Base-by-base conservation (phyloP, 2,888 invertebrate species). In the Drosophila paracracens region DNA sequence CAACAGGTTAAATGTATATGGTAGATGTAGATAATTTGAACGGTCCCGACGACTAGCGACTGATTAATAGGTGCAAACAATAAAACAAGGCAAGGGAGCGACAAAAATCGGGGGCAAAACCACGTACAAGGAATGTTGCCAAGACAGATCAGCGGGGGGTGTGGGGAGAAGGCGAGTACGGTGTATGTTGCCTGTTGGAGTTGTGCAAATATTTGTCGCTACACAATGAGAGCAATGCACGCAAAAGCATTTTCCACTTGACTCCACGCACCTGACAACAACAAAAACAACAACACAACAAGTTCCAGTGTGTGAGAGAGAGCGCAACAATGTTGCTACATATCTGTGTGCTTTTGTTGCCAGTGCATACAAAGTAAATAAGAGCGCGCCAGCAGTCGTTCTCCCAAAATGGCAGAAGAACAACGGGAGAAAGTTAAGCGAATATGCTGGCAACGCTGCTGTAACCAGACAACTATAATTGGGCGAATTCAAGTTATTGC, bases 171-270 rank as follows among this genome's bases (percentile, higher is more conserved):
- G 51, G 29, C 0, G n/a, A 4, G 27, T 1, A 4, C 25, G 8
- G n/a, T 13, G 3, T 21, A 33, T 35, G 46, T 48, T 35, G 63
- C 43, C 58, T 62, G 69, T 50, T 52, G 66, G 53, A 62, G 77
- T 68, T 83, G 84, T 66, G 83, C 78, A 84, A 84, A 91, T 86
- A 86, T 89, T 88, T 86, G 83, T 80, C 76, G 77, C 74, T 69
- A 56, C 36, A 38, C 72, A 91, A 89, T 90, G 90, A 85, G 90
- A 87, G 86, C 86, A 87, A 91, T 78, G 86, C 74, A 88, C 91
- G 81, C 86, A 73, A 73, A 77, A 80, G 87, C 76, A 91, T 88
- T 88, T 88, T 89, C 78, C 75, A 89, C 90, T 87, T 79, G 90
- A 76, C 71, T 40, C 90, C 52, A 73, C 83, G 88, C 80, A 88